phyloP scores from a whole-genome alignment of 2,888 invertebrate species.

The Pseudococcus viburni region DNA sequence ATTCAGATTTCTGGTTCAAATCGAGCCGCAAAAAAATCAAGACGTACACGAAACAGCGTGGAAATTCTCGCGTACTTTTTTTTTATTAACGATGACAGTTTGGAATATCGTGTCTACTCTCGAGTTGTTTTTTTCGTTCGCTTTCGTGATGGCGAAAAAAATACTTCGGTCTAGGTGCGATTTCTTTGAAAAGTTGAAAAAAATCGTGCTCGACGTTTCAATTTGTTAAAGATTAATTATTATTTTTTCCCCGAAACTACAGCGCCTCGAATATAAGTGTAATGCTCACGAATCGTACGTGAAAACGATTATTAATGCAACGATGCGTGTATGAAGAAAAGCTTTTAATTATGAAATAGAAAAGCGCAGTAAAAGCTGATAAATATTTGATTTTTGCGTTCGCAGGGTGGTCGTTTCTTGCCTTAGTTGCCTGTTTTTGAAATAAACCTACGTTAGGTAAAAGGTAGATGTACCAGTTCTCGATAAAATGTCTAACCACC shows the following conservation, averaged over 20 bases:
- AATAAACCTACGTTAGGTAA: background rate
- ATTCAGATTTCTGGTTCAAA: background rate
- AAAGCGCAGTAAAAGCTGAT: slow-evolving; percentile 43
- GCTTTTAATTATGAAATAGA: slow-evolving; percentile 43
- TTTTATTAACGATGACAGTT: slow-evolving; percentile 18
- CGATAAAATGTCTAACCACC: slow-evolving; percentile 13
- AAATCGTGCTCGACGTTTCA: slow-evolving; percentile 15
- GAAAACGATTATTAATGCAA: slow-evolving; percentile 25
- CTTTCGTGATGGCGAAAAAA: background rate
- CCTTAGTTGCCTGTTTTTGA: background rate
- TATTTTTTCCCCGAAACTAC: background rate
- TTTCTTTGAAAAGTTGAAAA: background rate
- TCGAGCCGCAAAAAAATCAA: too few relatives aligned
- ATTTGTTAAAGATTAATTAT: slow-evolving; percentile 32
- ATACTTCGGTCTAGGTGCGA: background rate
- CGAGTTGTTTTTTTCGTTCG: background rate
- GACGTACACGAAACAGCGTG: background rate
- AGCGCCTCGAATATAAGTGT: background rate
- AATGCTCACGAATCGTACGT: background rate
- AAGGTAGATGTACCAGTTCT: background rate
- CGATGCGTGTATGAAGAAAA: slow-evolving; percentile 23
- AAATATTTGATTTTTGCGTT: slow-evolving; percentile 9
- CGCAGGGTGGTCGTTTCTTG: background rate
- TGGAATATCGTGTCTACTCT: slow-evolving; percentile 1
- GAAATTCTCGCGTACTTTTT: slow-evolving; percentile 10